These are phyloP conservation scores for Aldabrachelys gigantea DNA, from an alignment of 2,113 vertebrate genomes.

Conservation along the genomic window DNA sequence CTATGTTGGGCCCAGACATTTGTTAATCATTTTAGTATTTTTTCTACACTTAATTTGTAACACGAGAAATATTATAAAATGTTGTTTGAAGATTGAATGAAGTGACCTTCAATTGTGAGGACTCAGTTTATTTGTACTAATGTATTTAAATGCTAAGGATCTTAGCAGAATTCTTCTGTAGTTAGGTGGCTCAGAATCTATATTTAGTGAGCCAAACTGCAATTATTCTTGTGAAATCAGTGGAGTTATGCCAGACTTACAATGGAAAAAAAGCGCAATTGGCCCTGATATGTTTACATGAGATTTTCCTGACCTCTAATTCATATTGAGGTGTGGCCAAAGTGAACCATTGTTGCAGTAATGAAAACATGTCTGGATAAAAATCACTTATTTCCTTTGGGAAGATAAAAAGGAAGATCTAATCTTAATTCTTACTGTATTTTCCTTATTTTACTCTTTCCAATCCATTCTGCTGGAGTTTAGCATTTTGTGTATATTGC, in stretches of 20 bases:
- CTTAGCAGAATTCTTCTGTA: not conserved
- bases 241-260: not conserved
- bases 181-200: not conserved
- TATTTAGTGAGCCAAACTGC: not conserved
- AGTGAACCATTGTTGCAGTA: constrained; percentile 37
- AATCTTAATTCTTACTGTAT: constrained; percentile 22
- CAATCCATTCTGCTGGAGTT: constrained; percentile 31
- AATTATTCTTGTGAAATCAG: not conserved
- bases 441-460: constrained; percentile 35
- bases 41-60: not conserved
- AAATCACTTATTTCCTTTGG: constrained; percentile 46
- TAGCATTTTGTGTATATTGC: constrained; percentile 9
- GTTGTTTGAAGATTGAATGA: not conserved
- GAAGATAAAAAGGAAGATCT: constrained; percentile 13
- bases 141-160: not conserved
- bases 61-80: accelerated
- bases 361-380: not conserved
- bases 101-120: not conserved
- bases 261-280: not conserved
- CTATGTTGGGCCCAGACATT: not conserved
- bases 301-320: constrained; percentile 23
- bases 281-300: not conserved
- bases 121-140: not conserved
- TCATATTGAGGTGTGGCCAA: not conserved
- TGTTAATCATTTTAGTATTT: not conserved